Evolutionary conservation across 2,888 invertebrate species (phyloP).

Genomic region (Amiota communis): DNA sequence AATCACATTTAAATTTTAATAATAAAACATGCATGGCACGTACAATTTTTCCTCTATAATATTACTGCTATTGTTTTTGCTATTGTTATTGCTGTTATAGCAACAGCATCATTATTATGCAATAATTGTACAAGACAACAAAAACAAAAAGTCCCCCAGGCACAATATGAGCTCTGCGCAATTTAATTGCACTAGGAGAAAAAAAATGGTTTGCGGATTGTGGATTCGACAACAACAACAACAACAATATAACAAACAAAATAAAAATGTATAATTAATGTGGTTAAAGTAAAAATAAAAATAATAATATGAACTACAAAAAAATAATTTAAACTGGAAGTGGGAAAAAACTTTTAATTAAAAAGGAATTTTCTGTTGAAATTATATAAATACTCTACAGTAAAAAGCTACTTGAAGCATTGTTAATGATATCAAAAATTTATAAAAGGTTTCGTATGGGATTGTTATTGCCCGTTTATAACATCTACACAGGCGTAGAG

Average conservation of each 20-base stretch:
- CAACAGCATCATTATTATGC: constrained; percentile 26
- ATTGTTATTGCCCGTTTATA: too few relatives aligned
- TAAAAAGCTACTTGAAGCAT: too few relatives aligned
- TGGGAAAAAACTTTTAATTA: constrained; percentile 9
- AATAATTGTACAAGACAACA: constrained; percentile 25
- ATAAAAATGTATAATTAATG: constrained; percentile 11
- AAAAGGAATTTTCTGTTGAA: neutral
- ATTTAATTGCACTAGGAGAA: constrained; percentile 54
- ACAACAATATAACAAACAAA: constrained; percentile 17
- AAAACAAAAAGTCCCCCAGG: constrained; percentile 48
- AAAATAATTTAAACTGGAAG: neutral
- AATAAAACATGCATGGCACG: neutral
- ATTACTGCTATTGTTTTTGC: constrained; percentile 44
- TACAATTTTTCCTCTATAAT: neutral
- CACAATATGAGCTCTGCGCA: constrained; percentile 62
- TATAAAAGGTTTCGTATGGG: too few relatives aligned
- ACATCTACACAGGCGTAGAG: too few relatives aligned
- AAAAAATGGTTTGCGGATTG: constrained; percentile 45
- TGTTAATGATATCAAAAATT: too few relatives aligned
- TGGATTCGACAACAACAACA: constrained; percentile 27
- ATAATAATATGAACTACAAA: neutral
- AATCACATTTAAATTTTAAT: constrained; percentile 1
- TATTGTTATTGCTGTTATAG: constrained; percentile 18
- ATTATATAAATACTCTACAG: too few relatives aligned
- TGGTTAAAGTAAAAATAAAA: neutral